Evolutionary conservation across 2,797 vertebrate genomes (phyloP).

Genomic region (Okamejei kenojei): DNA sequence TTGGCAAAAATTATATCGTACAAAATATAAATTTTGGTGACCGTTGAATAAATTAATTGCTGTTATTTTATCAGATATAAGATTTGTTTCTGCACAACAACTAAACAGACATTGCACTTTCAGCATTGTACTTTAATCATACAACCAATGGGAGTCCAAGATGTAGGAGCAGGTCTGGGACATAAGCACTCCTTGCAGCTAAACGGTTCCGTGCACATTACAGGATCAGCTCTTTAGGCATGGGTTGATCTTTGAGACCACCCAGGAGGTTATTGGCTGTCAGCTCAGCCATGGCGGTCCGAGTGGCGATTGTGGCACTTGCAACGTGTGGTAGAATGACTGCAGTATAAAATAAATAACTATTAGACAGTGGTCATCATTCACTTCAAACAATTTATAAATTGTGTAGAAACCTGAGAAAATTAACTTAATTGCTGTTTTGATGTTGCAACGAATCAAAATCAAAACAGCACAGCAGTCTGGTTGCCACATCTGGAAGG

Average conservation of each 20-base stretch:
- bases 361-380: not conserved
- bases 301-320: conserved; percentile 66
- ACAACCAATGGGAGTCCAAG: not conserved
- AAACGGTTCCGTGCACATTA: conserved; percentile 43
- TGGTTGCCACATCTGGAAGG: no score
- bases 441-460: not conserved
- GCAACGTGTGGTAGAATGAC: conserved; percentile 75
- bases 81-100: not conserved
- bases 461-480: not conserved
- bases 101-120: not conserved
- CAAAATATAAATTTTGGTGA: not conserved
- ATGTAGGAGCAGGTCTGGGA: not conserved
- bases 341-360: conserved; percentile 44
- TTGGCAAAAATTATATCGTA: not conserved
- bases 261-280: conserved; percentile 71
- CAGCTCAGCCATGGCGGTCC: conserved; percentile 69
- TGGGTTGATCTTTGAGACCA: conserved; percentile 61
- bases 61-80: not conserved
- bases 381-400: not conserved
- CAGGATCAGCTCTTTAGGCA: conserved; percentile 64
- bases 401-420: not conserved
- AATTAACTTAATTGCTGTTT: not conserved
- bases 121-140: not conserved
- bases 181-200: not conserved
- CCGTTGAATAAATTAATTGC: not conserved